These are phyloP conservation scores for Eumerus sabulonum DNA, from an alignment of 2,888 invertebrate genomes.

Conservation along the genomic window DNA sequence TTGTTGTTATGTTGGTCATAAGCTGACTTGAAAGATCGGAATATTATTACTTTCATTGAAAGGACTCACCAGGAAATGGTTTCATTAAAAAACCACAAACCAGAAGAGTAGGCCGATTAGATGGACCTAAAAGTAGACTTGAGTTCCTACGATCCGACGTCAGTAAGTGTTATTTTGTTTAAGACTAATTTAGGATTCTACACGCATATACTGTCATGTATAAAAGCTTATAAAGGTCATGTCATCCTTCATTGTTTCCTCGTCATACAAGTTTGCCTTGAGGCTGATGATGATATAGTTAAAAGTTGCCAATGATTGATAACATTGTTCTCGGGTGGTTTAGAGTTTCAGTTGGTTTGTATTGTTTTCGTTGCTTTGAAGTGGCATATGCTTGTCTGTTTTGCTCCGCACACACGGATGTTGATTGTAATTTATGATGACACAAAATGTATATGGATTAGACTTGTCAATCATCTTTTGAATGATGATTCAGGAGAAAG, in stretches of 20 bases:
- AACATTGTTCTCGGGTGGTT: not conserved
- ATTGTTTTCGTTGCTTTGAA: not conserved
- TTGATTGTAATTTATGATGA: conserved; percentile 44
- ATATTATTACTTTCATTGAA: conserved; percentile 11
- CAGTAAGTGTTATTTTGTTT: conserved; percentile 23
- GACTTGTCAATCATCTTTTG: conserved; percentile 27
- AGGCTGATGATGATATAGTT: conserved; percentile 21
- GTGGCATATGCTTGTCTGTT: conserved; percentile 8
- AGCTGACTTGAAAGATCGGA: conserved; percentile 8
- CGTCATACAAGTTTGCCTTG: not conserved
- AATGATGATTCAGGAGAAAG: not conserved
- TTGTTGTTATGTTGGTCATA: conserved; percentile 11
- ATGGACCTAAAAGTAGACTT: conserved; percentile 20
- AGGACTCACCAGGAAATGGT: conserved; percentile 1
- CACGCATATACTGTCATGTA: not conserved
- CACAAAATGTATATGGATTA: conserved; percentile 30
- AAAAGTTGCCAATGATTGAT: conserved; percentile 39
- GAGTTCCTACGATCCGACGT: conserved; percentile 14
- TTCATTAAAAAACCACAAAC: conserved; percentile 13
- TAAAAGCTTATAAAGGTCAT: not conserved
- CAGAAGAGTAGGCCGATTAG: too few species aligned
- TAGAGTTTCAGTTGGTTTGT: not conserved
- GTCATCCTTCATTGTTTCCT: not conserved
- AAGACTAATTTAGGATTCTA: conserved; percentile 27
- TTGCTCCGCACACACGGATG: not conserved